Conservation (phyloP, 2,888 invertebrate species). For the Ethmia dodecea region DNA sequence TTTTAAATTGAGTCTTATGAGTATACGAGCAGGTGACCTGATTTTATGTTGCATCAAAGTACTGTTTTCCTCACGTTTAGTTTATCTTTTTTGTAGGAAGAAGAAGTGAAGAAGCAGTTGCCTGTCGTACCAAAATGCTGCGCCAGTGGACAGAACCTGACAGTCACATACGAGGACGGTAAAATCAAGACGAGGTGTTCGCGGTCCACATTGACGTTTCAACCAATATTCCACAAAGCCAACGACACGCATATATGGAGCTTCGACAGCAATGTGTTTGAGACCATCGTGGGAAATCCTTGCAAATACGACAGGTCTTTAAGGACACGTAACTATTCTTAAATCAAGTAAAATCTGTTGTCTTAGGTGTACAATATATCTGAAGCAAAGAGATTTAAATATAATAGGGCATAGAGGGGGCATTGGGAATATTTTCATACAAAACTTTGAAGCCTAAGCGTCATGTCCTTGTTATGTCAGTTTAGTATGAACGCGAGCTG, state of each 20-base stretch:
- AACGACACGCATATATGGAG: constrained; percentile 69
- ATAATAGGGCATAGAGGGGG: too few relatives aligned
- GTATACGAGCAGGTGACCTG: not conserved
- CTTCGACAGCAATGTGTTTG: constrained; percentile 64
- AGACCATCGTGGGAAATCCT: constrained; percentile 76
- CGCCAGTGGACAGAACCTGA: constrained; percentile 66
- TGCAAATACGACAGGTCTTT: constrained; percentile 69
- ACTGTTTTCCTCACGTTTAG: not conserved
- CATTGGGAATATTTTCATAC: too few relatives aligned
- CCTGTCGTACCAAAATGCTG: constrained; percentile 74
- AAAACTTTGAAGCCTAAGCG: too few relatives aligned
- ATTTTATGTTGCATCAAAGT: not conserved
- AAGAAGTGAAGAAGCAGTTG: constrained; percentile 52
- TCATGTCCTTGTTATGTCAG: too few relatives aligned
- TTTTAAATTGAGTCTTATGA: constrained; percentile 24
- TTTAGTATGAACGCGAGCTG: too few relatives aligned
- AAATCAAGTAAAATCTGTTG: too few relatives aligned
- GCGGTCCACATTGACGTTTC: constrained; percentile 56
- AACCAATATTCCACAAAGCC: constrained; percentile 70
- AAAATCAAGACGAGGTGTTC: constrained; percentile 45
- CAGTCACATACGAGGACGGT: constrained; percentile 43
- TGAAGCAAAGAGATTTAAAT: too few relatives aligned
- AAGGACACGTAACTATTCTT: constrained; percentile 14
- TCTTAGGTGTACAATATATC: too few relatives aligned
- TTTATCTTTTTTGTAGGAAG: constrained; percentile 31